Evolutionary conservation across 2,888 invertebrate species (phyloP).

Genomic region (Drosophila picticornis): DNA sequence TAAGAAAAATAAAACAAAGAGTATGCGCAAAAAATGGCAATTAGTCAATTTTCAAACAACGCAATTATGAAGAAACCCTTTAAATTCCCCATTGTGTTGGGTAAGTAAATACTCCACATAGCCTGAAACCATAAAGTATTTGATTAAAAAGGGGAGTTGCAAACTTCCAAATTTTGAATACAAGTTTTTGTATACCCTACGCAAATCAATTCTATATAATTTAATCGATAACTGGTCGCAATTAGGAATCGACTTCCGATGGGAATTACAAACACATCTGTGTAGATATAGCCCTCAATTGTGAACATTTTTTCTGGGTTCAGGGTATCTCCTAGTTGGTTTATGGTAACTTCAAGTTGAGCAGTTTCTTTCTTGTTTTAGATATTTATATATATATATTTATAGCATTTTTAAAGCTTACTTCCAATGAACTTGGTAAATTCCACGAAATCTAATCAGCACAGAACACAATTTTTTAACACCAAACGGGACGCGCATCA

Average conservation of each 20-base stretch:
- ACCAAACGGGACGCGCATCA: background rate
- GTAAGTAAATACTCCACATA: conserved; percentile 23
- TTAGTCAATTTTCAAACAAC: conserved; percentile 37
- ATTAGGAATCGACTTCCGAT: background rate
- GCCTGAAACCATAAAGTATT: background rate
- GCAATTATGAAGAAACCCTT: conserved; percentile 9
- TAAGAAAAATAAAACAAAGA: conserved; percentile 23
- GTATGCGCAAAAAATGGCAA: conserved; percentile 29
- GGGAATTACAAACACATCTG: background rate
- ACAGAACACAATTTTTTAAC: background rate
- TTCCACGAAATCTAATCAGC: conserved; percentile 25
- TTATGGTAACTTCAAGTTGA: background rate
- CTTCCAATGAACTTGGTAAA: background rate
- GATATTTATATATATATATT: background rate
- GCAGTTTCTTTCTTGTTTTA: no score
- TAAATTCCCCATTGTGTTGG: conserved; percentile 1
- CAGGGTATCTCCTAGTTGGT: background rate
- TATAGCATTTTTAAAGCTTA: background rate
- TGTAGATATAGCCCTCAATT: background rate
- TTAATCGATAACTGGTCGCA: background rate
- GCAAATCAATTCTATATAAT: background rate
- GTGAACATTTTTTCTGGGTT: no score
- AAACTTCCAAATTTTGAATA: background rate
- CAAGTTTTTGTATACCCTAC: background rate
- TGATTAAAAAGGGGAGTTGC: background rate